Evolutionary conservation across 2,113 vertebrate genomes (phyloP), one percentile per base, ranked within the genome.

Genomic region (Pelusios castaneus): DNA sequence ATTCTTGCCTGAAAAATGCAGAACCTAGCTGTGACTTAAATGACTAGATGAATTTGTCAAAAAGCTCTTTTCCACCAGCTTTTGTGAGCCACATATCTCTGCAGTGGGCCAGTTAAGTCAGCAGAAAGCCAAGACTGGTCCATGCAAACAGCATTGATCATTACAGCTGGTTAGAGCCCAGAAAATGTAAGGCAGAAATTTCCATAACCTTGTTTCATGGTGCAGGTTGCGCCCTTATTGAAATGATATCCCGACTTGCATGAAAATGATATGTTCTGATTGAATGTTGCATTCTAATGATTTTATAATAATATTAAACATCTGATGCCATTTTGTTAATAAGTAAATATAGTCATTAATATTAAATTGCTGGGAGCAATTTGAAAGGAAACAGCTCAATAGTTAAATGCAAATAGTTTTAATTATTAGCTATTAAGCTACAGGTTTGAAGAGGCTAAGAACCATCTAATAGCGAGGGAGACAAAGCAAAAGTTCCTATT

Each of bases 401-500:
- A 90, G 83, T 87, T 89, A 87, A 90, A 60, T 63, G 47, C n/a
- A 79, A 87, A 84, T 84, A 83, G 41, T 92, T 79, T 70, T 85
- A 80, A 89, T 91, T 87, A 73, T 82, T 81, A 84, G 45, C 55
- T 89, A 82, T 76, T 90, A 82, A 27, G 85, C 77, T 41, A 78
- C 21, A 52, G 17, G 21, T 84, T 82, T 86, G 70, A 80, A 92
- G 87, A 60, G 54, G n/a, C 38, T 78, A 67, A 31, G 1, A 76
- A n/a, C 13, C 75, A 24, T 81, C 55, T 45, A 52, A 45, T 27
- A 75, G 10, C 2, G 19, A 67, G 54, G 58, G 55, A 63, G 54
- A 51, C 16, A 51, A 84, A 51, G 47, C 34, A 67, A 24, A 49
- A n/a, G 38, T 70, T 84, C 10, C 31, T 51, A 29, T 49, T 67